Percentiles rank a stretch among this genome's conserved stretches.
phyloP scores from a whole-genome alignment of 2,888 invertebrate species.

The Spilosoma lubricipeda region DNA sequence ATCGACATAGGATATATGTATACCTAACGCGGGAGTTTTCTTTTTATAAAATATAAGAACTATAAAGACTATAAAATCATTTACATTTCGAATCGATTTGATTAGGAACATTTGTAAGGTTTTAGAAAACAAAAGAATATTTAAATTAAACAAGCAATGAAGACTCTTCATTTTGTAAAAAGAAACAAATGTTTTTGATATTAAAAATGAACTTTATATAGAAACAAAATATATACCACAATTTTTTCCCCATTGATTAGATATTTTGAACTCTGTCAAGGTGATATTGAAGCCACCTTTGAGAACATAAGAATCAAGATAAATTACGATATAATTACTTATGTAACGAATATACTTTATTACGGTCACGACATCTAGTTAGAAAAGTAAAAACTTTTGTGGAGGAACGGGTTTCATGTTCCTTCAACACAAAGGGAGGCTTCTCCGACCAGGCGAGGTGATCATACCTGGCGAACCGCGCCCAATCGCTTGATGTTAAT shows the following conservation, averaged over 20 bases:
- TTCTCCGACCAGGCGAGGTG: no score
- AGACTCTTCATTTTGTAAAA: not conserved
- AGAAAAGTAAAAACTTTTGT: not conserved
- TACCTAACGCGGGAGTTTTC: no score
- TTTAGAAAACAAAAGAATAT: not conserved
- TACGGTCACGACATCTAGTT: conserved; percentile 27
- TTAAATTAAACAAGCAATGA: not conserved
- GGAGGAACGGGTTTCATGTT: no score
- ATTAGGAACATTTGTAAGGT: not conserved
- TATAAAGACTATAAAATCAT: no score
- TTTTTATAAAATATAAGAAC: no score
- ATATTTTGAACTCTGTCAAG: conserved; percentile 23
- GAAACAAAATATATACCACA: not conserved
- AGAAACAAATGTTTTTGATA: not conserved
- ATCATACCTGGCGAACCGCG: no score
- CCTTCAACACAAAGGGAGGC: no score
- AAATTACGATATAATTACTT: conserved; percentile 31
- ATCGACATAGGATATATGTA: no score
- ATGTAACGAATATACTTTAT: conserved; percentile 27
- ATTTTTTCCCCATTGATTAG: conserved; percentile 11
- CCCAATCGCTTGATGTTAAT: no score
- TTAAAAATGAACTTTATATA: not conserved
- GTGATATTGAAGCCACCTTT: not conserved
- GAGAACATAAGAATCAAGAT: conserved; percentile 24
- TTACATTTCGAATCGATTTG: not conserved